phyloP scores from a whole-genome alignment of 2,797 vertebrate species.

The Peromyscus melanophrys region DNA sequence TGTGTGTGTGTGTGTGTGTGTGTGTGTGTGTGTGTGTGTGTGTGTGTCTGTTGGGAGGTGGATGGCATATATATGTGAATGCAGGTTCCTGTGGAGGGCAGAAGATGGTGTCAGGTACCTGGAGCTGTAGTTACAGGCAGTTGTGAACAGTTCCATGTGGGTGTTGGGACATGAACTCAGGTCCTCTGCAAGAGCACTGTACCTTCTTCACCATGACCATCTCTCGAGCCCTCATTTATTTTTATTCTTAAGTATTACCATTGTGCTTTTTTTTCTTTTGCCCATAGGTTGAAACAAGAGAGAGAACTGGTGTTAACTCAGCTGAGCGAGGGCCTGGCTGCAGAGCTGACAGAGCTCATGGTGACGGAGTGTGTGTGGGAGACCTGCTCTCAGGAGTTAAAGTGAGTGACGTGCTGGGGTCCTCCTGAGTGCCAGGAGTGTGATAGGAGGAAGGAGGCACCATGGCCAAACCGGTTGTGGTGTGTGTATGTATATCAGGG shows the following conservation, averaged over 20 bases:
- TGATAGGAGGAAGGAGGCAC: not conserved
- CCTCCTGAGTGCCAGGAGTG: accelerated
- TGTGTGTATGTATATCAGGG: not conserved
- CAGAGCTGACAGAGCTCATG: slow-evolving; percentile 92
- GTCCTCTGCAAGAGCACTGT: not conserved
- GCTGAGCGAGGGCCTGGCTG: slow-evolving; percentile 91
- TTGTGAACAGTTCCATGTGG: not conserved
- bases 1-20: not conserved
- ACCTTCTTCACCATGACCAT: not conserved
- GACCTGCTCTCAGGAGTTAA: slow-evolving; percentile 90
- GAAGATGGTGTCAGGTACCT: not conserved
- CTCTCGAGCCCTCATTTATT: not conserved
- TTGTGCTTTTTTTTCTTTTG: not conserved
- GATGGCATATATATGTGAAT: not conserved
- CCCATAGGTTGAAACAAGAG: slow-evolving; percentile 92
- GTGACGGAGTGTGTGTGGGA: slow-evolving; percentile 90
- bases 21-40: not conserved
- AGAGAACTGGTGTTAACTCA: slow-evolving; percentile 90
- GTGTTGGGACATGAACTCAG: no score
- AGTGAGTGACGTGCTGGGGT: slow-evolving; percentile 87
- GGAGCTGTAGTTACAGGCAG: not conserved
- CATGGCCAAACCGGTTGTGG: not conserved
- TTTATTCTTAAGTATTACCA: slow-evolving; percentile 13
- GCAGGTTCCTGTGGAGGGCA: not conserved
- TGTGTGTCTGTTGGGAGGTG: not conserved